Conservation (phyloP, 2,113 vertebrate species). For the Aspiorhynchus laticeps region DNA sequence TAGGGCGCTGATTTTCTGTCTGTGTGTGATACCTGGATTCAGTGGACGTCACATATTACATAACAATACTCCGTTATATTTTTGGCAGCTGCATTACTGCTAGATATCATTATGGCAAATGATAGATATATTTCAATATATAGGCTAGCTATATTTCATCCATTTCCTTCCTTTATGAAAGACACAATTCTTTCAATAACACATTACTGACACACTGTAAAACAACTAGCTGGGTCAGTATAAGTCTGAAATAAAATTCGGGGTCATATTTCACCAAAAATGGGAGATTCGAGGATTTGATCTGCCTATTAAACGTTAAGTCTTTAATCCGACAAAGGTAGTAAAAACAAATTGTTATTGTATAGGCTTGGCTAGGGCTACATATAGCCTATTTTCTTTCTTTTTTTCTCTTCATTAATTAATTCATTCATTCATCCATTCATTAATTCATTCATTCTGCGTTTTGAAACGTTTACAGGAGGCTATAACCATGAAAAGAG, state of each 20-base stretch:
- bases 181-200: too few species aligned
- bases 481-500: neutral
- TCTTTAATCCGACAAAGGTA: neutral
- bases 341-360: neutral
- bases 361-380: neutral
- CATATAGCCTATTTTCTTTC: neutral
- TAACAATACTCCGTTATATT: conserved; percentile 27
- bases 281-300: neutral
- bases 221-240: too few species aligned
- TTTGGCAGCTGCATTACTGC: neutral
- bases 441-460: too few species aligned
- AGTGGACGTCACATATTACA: conserved; percentile 50
- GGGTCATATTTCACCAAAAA: neutral
- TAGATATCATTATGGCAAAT: neutral
- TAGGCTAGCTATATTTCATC: too few species aligned
- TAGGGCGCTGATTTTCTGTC: conserved; percentile 40
- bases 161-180: too few species aligned
- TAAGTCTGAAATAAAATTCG: too few species aligned
- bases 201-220: too few species aligned
- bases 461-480: too few species aligned
- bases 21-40: conserved; percentile 20
- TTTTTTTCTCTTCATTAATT: neutral
- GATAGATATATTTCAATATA: too few species aligned
- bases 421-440: too few species aligned
- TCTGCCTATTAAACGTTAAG: neutral